Percentiles rank a stretch among this genome's conserved stretches.
Evolutionary conservation across 2,113 vertebrate species (phyloP).

Genomic region (Actenoides lindsayi): DNA sequence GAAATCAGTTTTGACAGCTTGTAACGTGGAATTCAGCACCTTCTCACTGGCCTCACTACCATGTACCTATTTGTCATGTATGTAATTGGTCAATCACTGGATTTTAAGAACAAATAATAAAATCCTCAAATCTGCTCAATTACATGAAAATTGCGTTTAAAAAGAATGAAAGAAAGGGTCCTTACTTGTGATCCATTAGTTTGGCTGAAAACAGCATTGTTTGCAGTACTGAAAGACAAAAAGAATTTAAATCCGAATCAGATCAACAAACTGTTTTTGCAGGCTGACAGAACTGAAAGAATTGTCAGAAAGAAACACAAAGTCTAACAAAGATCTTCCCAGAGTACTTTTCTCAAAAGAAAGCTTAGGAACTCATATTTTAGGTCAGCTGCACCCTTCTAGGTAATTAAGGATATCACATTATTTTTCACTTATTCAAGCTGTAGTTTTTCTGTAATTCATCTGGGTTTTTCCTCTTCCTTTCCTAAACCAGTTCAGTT

Average conservation of each 20-base stretch:
- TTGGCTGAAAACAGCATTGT: conserved; percentile 73
- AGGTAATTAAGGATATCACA: not conserved
- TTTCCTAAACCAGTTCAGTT: not conserved
- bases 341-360: not conserved
- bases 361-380: not conserved
- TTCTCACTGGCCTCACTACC: not conserved
- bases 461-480: not conserved
- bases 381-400: not conserved
- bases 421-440: not conserved
- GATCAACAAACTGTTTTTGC: not conserved
- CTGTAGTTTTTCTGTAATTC: not conserved
- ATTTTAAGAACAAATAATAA: not conserved
- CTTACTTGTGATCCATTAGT: conserved; percentile 82
- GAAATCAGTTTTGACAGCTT: conserved; percentile 10
- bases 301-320: not conserved
- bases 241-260: not conserved
- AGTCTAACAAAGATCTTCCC: not conserved
- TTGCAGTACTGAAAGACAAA: conserved; percentile 76
- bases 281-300: not conserved
- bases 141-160: not conserved
- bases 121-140: not conserved
- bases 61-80: not conserved
- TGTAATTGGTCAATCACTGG: not conserved
- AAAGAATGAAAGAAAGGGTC: not conserved
- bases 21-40: not conserved